Evolutionary conservation across 2,797 vertebrate genomes (phyloP), one percentile per base, ranked within the genome.

Genomic region (Cyprinella venusta): DNA sequence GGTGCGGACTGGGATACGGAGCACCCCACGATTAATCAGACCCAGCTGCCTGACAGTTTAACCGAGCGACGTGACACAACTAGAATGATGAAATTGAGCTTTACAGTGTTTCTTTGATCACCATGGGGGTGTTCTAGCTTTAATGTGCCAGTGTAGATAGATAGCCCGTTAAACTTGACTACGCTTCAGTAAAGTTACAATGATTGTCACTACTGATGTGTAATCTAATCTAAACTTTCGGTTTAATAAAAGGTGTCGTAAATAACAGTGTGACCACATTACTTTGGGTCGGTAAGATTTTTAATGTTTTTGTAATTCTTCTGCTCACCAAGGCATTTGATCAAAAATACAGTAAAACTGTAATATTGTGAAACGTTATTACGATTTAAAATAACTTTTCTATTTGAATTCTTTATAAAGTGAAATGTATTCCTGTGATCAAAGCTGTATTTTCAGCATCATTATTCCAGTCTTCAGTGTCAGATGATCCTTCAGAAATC

Each of bases 11-110:
- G 70, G 59, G 16, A 48, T 65, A 79, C 36, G 54, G 72, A 64
- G 71, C 48, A 24, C 79, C 42, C 48, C 48, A 24, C 10, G 54
- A 79, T 86, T 69, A 79, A 74, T 79, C 72, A 75, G 36, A 80
- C 42, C 24, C 63, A 56, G 64, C 9, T 2, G 33, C 54, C 79
- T 71, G 38, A 45, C 9, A 33, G 54, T 10, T 54, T 67, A 18
- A 68, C 7, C 21, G n/a, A 69, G 30, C 15, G 2, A 19, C 16
- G 1, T 67, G 42, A 30, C 64, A 16, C 16, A 56, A 19, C 36
- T 21, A 42, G 13, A 70, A 59, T 19, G 75, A 76, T 61, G 36
- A 76, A 61, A 61, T 42, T 5, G 5, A 61, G 36, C 52, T 26
- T 61, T 42, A 5, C 8, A 24, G 21, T 24, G 13, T 38, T 36